These are phyloP conservation scores for Cecidostiba fungosa DNA, from an alignment of 2,888 invertebrate genomes.

Conservation along the genomic window DNA sequence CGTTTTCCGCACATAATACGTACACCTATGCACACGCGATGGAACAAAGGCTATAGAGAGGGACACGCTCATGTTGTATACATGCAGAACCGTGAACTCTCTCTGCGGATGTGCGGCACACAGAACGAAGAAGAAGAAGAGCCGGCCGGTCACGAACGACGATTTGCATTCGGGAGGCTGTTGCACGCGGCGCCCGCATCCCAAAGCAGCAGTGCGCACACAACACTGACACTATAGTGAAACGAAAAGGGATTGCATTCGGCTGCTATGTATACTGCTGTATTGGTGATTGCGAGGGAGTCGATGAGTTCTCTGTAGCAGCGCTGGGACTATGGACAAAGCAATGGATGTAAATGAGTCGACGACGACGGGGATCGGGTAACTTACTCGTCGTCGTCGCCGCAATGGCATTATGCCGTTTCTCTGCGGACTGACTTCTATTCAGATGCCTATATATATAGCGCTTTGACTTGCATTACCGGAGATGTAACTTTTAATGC, in stretches of 20 bases:
- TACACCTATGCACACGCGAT: conserved; percentile 1
- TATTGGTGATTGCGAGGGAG: conserved; percentile 14
- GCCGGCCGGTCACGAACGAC: conserved; percentile 49
- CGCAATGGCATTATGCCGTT: not conserved
- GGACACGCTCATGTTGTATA: not conserved
- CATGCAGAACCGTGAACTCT: conserved; percentile 15
- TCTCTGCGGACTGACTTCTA: not conserved
- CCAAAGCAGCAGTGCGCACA: conserved; percentile 22
- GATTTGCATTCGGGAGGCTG: conserved; percentile 58
- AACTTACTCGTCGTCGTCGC: not conserved
- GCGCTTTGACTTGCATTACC: not conserved
- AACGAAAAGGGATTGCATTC: conserved; percentile 15
- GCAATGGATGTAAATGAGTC: conserved; percentile 15
- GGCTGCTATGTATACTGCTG: not conserved
- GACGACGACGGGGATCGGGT: conserved; percentile 13
- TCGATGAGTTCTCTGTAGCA: not conserved
- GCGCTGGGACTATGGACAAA: not conserved
- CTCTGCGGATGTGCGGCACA: conserved; percentile 4
- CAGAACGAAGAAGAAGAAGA: conserved; percentile 25
- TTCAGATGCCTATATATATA: no score
- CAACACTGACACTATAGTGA: conserved; percentile 12
- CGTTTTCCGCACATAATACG: not conserved
- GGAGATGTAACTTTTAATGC: not conserved
- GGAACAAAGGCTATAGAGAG: conserved; percentile 27
- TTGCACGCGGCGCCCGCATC: conserved; percentile 20